Base-by-base conservation (phyloP, 2,797 vertebrate species). In the Craterocephalus amniculus region DNA sequence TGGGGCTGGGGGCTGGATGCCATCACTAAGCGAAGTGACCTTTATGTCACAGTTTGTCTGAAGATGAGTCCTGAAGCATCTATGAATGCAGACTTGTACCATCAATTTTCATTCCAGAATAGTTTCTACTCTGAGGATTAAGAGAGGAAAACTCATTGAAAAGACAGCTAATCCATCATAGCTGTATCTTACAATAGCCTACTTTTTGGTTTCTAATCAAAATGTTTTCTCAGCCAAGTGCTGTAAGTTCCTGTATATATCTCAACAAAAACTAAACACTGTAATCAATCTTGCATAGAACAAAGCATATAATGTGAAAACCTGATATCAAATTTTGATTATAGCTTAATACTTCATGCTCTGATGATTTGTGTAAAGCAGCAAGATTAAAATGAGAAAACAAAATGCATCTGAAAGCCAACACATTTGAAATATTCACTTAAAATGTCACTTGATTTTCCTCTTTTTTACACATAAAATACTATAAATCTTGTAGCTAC, bases 11-110 rank as follows among this genome's bases (percentile, higher is more conserved):
- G 87, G 94, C 91, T 75, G 81, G 95, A 95, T 96, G 95, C 96
- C 96, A 96, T 91, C 89, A 60, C 91, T 92, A 93, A 94, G 92
- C 91, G 92, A 89, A 89, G 92, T 97, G 96, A 97, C 97, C 96
- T 97, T 98, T 95, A 94, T 88, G 86, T 92, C 92, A 91, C 88
- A 84, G 84, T 91, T 92, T 95, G 91, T 90, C 91, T 92, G 93
- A 93, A 91, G 91, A 92, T 87, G 92, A 94, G 93, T 95, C 95
- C 92, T 66, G 83, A 95, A 88, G 95, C 94, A 95, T 95, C 95
- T 95, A 94, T 95, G 95, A 95, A 90, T 90, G 89, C 88, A 80
- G 90, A 84, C 89, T 86, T 83, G 52, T 66, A 83, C 83, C 91
- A 95, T 96, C 95, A 94, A 94, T 94, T 95, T 90, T 91, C 91